Conservation (phyloP, 1,140 invertebrate genomes). For the Platyura marginata region DNA sequence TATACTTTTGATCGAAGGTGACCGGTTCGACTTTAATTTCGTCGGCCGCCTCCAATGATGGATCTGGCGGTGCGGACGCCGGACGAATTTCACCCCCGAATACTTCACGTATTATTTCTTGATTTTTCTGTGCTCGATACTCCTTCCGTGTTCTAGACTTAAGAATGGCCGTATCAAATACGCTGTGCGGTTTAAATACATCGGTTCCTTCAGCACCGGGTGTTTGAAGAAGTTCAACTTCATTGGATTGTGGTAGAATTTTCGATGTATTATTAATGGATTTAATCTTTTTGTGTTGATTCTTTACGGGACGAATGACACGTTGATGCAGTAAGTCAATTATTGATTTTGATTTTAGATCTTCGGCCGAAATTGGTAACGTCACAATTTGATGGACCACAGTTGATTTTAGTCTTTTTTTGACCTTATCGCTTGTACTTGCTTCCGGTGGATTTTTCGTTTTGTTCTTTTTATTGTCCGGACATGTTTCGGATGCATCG, state of each 20-base stretch:
- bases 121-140: constrained; percentile 51
- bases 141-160: constrained; percentile 57
- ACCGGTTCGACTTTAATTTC: constrained; percentile 6
- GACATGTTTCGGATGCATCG: constrained; percentile 6
- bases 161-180: constrained; percentile 49
- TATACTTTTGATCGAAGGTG: constrained; percentile 20
- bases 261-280: background rate
- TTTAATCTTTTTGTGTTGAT: background rate
- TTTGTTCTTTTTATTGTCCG: constrained; percentile 1
- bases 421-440: background rate
- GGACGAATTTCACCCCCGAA: constrained; percentile 49
- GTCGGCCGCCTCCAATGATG: background rate
- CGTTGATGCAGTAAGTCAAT: constrained; percentile 20
- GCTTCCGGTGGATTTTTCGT: constrained; percentile 9
- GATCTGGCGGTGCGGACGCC: constrained; percentile 38
- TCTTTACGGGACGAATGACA: constrained; percentile 5
- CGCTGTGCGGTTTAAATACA: constrained; percentile 24
- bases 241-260: constrained; percentile 10
- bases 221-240: constrained; percentile 40
- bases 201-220: constrained; percentile 27
- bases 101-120: constrained; percentile 58
- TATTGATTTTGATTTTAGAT: constrained; percentile 11
- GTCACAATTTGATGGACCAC: constrained; percentile 2
- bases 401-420: constrained; percentile 12
- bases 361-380: background rate